Conservation (phyloP, 2,888 invertebrate species). For the Girardia tigrina region DNA sequence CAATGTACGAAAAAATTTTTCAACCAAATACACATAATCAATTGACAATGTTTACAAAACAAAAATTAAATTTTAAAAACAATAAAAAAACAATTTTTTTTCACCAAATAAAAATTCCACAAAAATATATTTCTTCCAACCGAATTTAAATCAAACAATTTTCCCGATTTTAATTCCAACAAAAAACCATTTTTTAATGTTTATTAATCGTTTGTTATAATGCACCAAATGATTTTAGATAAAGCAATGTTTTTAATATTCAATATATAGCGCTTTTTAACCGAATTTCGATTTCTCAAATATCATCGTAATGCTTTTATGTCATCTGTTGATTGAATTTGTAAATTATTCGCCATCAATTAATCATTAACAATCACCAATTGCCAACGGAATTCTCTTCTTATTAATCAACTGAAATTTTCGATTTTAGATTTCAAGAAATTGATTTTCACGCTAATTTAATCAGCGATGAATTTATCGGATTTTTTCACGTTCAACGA, state of each 20-base stretch:
- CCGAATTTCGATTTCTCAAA: neutral
- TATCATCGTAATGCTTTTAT: neutral
- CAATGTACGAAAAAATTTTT: too few species aligned
- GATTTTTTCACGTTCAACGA: slow-evolving; percentile 13
- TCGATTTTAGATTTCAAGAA: neutral
- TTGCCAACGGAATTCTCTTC: neutral
- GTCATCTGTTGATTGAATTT: slow-evolving; percentile 7
- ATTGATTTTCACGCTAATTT: neutral
- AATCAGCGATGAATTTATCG: neutral
- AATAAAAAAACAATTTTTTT: too few species aligned
- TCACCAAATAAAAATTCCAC: too few species aligned
- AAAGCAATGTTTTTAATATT: slow-evolving; percentile 23
- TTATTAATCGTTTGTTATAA: neutral
- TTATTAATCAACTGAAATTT: neutral
- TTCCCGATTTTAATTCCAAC: too few species aligned
- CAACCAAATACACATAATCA: too few species aligned
- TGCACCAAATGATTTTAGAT: neutral
- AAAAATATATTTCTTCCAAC: too few species aligned
- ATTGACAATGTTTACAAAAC: too few species aligned
- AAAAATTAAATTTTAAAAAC: too few species aligned
- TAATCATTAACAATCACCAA: neutral
- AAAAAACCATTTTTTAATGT: too few species aligned
- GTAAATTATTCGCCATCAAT: neutral
- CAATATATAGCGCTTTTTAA: neutral
- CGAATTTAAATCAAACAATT: too few species aligned